Percentiles rank a stretch among this genome's conserved stretches.
Conservation (phyloP, 2,888 invertebrate genomes). For the Acleris cristana region DNA sequence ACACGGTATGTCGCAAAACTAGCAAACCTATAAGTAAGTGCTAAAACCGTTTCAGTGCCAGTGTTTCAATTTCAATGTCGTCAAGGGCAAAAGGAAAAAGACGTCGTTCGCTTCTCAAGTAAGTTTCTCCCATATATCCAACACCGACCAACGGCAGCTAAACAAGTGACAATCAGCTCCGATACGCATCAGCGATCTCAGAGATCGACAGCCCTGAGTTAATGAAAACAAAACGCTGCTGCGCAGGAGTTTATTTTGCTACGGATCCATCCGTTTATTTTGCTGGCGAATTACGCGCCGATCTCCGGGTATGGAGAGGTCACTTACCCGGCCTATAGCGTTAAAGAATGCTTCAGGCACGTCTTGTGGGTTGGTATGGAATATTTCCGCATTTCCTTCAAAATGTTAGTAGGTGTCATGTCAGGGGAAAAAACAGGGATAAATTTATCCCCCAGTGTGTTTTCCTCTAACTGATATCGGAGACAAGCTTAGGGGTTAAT, state of each 20-base stretch:
- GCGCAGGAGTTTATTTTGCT: conserved; percentile 31
- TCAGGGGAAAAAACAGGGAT: too few relatives aligned
- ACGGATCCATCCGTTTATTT: conserved; percentile 22
- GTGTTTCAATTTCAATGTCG: too few relatives aligned
- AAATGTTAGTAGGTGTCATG: too few relatives aligned
- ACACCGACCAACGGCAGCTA: neutral
- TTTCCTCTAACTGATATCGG: too few relatives aligned
- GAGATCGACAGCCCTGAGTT: conserved; percentile 23
- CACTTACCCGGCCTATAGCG: conserved; percentile 21
- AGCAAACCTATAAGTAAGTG: too few relatives aligned
- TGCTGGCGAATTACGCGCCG: conserved; percentile 19
- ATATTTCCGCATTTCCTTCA: neutral
- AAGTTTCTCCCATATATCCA: neutral
- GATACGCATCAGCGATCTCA: conserved; percentile 8
- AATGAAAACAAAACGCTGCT: conserved; percentile 30
- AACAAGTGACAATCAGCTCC: conserved; percentile 6
- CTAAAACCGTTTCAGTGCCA: too few relatives aligned
- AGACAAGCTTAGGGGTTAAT: too few relatives aligned
- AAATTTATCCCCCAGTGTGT: too few relatives aligned
- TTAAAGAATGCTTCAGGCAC: too few relatives aligned
- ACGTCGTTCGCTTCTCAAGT: neutral
- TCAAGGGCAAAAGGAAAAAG: too few relatives aligned
- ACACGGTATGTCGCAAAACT: too few relatives aligned
- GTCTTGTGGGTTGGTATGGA: too few relatives aligned
- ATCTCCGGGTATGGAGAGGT: conserved; percentile 20